A percentile compares a stretch with the other conserved stretches of the same genome.
Conservation (phyloP, 2,113 vertebrate genomes). For the Plecotus auritus region DNA sequence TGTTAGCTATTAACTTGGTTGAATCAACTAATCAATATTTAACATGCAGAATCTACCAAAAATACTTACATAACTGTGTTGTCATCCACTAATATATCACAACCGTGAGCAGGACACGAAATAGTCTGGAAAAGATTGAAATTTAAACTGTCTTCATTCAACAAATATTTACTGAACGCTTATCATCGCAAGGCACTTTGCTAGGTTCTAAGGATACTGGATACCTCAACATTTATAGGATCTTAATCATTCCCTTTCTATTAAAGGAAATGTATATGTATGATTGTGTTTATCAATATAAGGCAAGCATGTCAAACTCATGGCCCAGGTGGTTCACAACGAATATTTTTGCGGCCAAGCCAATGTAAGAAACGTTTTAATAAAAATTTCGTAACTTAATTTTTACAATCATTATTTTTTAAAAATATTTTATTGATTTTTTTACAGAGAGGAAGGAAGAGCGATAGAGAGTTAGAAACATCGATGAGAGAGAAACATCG, state of each 20-base stretch:
- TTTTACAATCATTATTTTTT: no score
- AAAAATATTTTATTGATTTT: no score
- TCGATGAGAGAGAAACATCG: no score
- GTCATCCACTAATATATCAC: conserved; percentile 99
- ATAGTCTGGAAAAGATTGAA: conserved; percentile 88
- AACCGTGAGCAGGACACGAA: conserved; percentile 99
- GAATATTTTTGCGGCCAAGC: no score
- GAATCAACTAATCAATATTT: conserved; percentile 36
- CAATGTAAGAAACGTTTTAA: no score
- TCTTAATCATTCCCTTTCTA: not conserved
- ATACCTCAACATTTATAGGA: not conserved
- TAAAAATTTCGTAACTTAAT: no score
- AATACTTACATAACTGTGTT: conserved; percentile 99
- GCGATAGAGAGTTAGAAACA: no score
- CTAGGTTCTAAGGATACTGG: not conserved
- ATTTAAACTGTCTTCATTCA: conserved; percentile 66
- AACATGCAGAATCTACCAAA: conserved; percentile 51
- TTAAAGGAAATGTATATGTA: not conserved
- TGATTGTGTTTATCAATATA: not conserved
- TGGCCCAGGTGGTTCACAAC: no score
- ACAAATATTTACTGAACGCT: conserved; percentile 43
- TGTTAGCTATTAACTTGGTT: conserved; percentile 5
- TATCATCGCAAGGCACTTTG: not conserved
- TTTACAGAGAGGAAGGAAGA: no score
- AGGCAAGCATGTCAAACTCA: not conserved